Evolutionary conservation across 92 coral and sea anemone genomes (phyloP).

Genomic region (Ricordea florida): DNA sequence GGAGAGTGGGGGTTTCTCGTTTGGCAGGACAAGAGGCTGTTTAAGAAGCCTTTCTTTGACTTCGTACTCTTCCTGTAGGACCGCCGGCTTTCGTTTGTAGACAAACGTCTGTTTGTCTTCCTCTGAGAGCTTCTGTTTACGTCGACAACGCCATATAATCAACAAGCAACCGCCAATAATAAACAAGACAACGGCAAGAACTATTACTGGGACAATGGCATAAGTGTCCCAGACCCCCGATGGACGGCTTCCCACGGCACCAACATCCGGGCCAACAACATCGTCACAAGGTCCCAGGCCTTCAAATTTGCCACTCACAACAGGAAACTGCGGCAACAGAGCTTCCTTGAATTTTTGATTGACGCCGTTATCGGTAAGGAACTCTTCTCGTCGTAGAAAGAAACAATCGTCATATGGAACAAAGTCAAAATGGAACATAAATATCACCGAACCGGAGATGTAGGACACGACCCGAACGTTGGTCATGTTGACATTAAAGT

Average conservation of each 20-base stretch:
- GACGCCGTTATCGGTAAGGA: slow-evolving; percentile 38
- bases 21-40: slow-evolving; percentile 91
- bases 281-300: slow-evolving; percentile 48
- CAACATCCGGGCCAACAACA: slow-evolving; percentile 38
- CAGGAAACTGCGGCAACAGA: slow-evolving; percentile 67
- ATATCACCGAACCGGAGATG: slow-evolving; percentile 39
- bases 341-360: slow-evolving; percentile 60
- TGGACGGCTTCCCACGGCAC: slow-evolving; percentile 13
- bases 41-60: slow-evolving; percentile 81
- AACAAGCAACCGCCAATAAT: slow-evolving; percentile 71
- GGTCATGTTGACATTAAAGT: slow-evolving; percentile 52
- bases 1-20: slow-evolving; percentile 95
- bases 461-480: slow-evolving; percentile 44
- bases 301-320: slow-evolving; percentile 60
- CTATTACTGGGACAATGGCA: slow-evolving; percentile 85
- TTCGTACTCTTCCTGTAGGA: slow-evolving; percentile 93
- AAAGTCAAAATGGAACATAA: slow-evolving; percentile 57
- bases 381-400: not conserved
- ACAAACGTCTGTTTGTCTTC: slow-evolving; percentile 82
- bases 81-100: slow-evolving; percentile 92
- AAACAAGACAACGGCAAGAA: slow-evolving; percentile 73
- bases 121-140: slow-evolving; percentile 61
- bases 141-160: slow-evolving; percentile 79
- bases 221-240: slow-evolving; percentile 85
- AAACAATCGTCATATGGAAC: slow-evolving; percentile 57